Base-by-base conservation (phyloP, 2,888 invertebrate genomes). In the Polymixis lichenea region DNA sequence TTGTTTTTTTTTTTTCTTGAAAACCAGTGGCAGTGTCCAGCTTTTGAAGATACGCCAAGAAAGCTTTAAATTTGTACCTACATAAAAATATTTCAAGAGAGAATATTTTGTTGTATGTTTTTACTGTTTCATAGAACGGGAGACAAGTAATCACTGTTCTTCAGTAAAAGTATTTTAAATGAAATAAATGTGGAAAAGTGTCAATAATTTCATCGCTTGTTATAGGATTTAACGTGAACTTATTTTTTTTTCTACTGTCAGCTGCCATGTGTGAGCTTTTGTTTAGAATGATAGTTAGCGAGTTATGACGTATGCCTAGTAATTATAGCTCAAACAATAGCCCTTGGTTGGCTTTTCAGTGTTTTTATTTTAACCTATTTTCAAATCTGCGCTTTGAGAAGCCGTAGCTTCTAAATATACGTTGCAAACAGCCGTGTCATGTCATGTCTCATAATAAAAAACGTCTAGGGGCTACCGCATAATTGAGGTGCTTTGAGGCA, bases 401-500 rank as follows among this genome's bases (percentile, higher is more conserved):
- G 28, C 19, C 2, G 7, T 11, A 32, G 11, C n/a, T 22, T 53
- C 53, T 28, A 28, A 22, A 11, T 28, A 43, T 19, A 56, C 6
- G 17, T 60, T 51, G 17, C 38, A 28, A 19, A 7, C 15, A n/a
- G 13, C 9, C 8, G 17, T 28, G 4, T 22, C 43, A 1, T 81
- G 25, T 65, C 38, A n/a, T 64, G 28, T 78, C 17, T 55, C 38
- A 55, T 61, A 66, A 51, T 49, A 82, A 32, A 66, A 66, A n/a
- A 61, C 17, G 32, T 38, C 22, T 28, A 7, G 55, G 9, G 38
- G 15, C 38, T n/a, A 0, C 1, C 13, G 49, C 61, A 13, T 78
- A 76, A 82, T 82, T 74, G 55, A 15, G 46, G 9, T 58, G 60
- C 60, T 65, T 76, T 49, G 28, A 22, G 28, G 53, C 38, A 76